Conservation (phyloP, 2,113 vertebrate species). For the Phoenicopterus ruber region DNA sequence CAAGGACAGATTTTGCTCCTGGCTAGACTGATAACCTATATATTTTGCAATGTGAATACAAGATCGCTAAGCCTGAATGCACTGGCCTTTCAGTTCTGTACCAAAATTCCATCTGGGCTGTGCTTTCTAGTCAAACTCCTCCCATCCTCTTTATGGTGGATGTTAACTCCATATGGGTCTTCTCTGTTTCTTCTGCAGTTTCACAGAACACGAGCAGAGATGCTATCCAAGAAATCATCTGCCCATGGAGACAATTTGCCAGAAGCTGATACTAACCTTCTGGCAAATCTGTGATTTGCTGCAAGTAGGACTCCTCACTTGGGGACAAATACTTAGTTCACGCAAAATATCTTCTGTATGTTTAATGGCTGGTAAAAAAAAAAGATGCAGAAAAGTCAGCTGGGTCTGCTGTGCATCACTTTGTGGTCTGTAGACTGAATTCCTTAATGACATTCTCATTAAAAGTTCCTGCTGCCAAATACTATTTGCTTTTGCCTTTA, state of each 20-base stretch:
- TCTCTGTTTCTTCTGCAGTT: not conserved
- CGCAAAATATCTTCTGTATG: not conserved
- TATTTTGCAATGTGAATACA: not conserved
- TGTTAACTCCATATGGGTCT: not conserved
- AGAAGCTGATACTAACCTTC: not conserved
- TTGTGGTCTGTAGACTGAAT: not conserved
- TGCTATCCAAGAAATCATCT: not conserved
- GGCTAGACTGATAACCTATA: not conserved
- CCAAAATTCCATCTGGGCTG: constrained; percentile 21
- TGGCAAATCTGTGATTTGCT: not conserved
- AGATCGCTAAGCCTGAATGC: not conserved
- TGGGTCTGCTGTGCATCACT: not conserved
- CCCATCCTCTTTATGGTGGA: not conserved
- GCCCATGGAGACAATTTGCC: not conserved
- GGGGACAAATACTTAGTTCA: not conserved
- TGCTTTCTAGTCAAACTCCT: not conserved
- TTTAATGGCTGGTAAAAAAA: not conserved
- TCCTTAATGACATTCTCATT: not conserved
- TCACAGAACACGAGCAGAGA: not conserved
- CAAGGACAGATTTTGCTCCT: constrained; percentile 22
- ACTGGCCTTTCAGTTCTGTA: not conserved
- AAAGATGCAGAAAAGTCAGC: not conserved
- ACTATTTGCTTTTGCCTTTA: constrained; percentile 14
- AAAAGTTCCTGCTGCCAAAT: not conserved
- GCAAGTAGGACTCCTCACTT: not conserved